Evolutionary conservation across 2,888 invertebrate species (phyloP), one percentile per base, ranked within the genome.

Genomic region (Eupithecia centaureata): DNA sequence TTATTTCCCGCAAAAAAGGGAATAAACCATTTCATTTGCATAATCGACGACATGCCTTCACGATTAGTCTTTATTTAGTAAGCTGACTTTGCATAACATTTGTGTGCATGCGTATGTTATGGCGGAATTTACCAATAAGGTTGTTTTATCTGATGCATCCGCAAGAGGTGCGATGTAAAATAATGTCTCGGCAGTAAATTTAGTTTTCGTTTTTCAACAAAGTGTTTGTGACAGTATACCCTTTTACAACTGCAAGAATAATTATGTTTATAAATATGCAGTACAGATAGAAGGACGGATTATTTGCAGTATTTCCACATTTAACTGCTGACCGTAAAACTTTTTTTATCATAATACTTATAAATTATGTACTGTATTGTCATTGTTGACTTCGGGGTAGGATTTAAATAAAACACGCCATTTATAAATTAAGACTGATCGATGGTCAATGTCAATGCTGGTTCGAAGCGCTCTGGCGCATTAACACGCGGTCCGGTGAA

Each of bases 1-100:
- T 83, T 82, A 83, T 85, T 83, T 78, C 69, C 76, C 76, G 79
- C 83, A 67, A 82, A 87, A 88, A 88, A 83, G 90, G 90, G 80
- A 86, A 87, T 83, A 87, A 88, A 85, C 85, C 79, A 81, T 81
- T 78, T 61, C 38, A 89, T 92, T 91, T 85, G 82, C 89, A 91
- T 91, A 90, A 86, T 82, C 80, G 76, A 79, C 79, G 77, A 78
- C 73, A 69, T 79, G 77, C 77, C 79, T 83, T 84, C 86, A 84
- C 82, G 79, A 81, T 76, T 78, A 82, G 82, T 76, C 86, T 88
- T 83, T 87, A 86, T 86, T 86, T 82, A 86, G 85, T 81, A 77
- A 73, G 71, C 65, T 75, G 68, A 70, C 73, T 78, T 74, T 81
- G 79, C 66, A 78, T 73, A 81, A 84, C 82, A 80, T n/a, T n/a